These are phyloP conservation scores for Dendroctonus valens DNA, from an alignment of 1,140 invertebrate genomes.

Conservation along the genomic window DNA sequence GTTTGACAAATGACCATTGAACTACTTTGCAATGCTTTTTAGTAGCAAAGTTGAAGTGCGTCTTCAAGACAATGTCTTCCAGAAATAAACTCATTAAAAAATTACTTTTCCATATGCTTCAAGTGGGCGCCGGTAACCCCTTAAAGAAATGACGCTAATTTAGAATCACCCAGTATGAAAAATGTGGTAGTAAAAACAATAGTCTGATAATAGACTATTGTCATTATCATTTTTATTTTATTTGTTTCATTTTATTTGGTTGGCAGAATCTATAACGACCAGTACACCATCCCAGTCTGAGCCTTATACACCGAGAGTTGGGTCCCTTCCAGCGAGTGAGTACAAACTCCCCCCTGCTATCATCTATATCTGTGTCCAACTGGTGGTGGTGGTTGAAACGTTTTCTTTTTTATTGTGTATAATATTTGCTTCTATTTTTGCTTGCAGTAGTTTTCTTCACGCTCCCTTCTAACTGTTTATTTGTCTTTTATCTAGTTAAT, in stretches of 20 bases:
- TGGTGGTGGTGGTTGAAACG: constrained; percentile 32
- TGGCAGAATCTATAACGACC: constrained; percentile 28
- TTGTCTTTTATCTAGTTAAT: too few species aligned
- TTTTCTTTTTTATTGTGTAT: not conserved
- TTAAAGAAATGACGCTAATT: not conserved
- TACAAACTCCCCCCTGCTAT: constrained; percentile 28
- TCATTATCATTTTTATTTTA: constrained; percentile 32
- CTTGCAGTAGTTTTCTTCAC: not conserved
- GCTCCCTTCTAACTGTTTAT: too few species aligned
- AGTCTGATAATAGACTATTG: constrained; percentile 16
- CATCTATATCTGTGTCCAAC: constrained; percentile 14
- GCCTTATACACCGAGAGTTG: constrained; percentile 32
- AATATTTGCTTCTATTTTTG: not conserved
- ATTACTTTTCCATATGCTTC: not conserved
- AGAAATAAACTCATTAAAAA: not conserved
- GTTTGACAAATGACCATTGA: too few species aligned
- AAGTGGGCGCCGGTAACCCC: not conserved
- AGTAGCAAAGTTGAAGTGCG: not conserved
- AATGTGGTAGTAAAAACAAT: too few species aligned
- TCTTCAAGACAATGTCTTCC: not conserved
- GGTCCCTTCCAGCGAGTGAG: constrained; percentile 39
- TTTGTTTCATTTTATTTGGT: constrained; percentile 36
- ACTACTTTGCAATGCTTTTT: too few species aligned
- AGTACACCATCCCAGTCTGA: constrained; percentile 28
- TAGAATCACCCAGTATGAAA: too few species aligned